phyloP scores from a whole-genome alignment of 2,888 invertebrate species.

The Plebejus anna region DNA sequence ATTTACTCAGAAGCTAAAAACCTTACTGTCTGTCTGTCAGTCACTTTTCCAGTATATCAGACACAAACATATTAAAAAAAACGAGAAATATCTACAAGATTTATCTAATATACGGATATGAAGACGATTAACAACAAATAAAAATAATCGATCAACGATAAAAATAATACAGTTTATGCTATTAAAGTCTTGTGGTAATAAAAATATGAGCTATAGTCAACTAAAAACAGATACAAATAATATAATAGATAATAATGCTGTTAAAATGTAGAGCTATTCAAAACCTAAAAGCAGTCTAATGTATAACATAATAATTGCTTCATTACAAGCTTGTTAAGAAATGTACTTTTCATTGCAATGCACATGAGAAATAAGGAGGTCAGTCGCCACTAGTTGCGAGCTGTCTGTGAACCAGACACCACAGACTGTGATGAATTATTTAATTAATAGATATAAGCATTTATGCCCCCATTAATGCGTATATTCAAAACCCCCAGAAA shows the following conservation, averaged over 20 bases:
- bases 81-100: background rate
- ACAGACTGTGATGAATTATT: constrained; percentile 2
- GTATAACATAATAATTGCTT: constrained; percentile 15
- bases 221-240: too few species aligned
- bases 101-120: background rate
- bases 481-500: too few species aligned
- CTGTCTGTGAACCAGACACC: constrained; percentile 7
- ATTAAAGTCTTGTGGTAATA: background rate
- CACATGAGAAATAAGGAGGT: constrained; percentile 13
- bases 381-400: background rate
- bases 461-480: too few species aligned
- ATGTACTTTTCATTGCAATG: constrained; percentile 19
- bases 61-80: background rate
- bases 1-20: too few species aligned
- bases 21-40: too few species aligned
- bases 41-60: too few species aligned
- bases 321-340: constrained; percentile 10
- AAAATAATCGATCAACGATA: background rate
- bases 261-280: background rate
- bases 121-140: background rate
- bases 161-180: too few species aligned
- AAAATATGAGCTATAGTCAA: background rate
- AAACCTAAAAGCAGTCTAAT: constrained; percentile 2
- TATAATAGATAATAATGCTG: background rate
- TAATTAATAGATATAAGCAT: background rate